phyloP scores from a whole-genome alignment of 2,888 invertebrate genomes.

The Oxytorus armatus region DNA sequence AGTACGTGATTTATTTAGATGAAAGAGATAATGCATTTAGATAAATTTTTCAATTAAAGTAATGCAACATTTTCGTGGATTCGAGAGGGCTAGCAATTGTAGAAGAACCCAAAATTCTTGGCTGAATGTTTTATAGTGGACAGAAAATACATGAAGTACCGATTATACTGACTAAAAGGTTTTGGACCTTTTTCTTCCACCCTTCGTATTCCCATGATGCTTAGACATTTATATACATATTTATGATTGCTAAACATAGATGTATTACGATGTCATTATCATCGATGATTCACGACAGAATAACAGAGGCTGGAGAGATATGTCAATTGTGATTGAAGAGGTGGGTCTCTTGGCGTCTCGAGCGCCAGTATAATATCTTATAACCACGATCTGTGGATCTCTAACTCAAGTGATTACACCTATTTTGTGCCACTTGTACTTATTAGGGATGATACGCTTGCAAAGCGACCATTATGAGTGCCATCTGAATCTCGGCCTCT shows the following conservation, averaged over 20 bases:
- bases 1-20: no score
- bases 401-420: slow-evolving; percentile 80
- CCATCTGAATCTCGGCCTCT: slow-evolving; percentile 83
- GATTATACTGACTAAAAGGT: no score
- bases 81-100: no score
- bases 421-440: slow-evolving; percentile 85
- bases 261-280: neutral
- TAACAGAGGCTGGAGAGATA: neutral
- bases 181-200: no score
- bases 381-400: slow-evolving; percentile 72
- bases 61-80: no score
- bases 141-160: no score
- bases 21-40: no score
- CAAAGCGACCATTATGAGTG: slow-evolving; percentile 83
- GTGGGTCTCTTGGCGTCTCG: slow-evolving; percentile 53
- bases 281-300: slow-evolving; percentile 13
- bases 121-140: no score
- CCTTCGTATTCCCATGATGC: neutral
- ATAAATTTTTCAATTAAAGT: no score
- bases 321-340: slow-evolving; percentile 5
- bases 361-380: slow-evolving; percentile 76
- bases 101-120: no score
- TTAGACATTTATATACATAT: neutral
- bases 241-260: neutral
- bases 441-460: slow-evolving; percentile 83